Conservation (phyloP, 2,797 vertebrate species). For the Alauda arvensis region DNA sequence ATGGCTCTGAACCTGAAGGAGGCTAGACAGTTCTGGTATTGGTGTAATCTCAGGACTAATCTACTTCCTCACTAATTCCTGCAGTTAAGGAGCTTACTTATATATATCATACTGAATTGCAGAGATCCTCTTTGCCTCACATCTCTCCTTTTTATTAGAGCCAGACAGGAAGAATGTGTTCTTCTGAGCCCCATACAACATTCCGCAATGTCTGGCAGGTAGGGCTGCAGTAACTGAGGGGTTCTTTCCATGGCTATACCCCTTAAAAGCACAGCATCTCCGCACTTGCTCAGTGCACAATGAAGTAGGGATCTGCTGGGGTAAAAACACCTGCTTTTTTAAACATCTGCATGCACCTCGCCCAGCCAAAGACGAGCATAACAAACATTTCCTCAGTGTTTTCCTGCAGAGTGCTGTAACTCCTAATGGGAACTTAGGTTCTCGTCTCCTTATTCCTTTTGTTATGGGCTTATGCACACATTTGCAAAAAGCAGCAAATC, state of each 20-base stretch:
- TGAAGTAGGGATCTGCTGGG: neutral
- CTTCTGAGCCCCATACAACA: neutral
- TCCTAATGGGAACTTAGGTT: neutral
- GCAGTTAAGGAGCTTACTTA: conserved; percentile 48
- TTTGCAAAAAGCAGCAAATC: neutral
- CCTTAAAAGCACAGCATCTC: neutral
- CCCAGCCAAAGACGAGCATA: neutral
- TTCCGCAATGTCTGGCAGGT: neutral
- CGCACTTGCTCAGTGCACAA: neutral
- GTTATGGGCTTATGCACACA: neutral
- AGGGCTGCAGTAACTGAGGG: neutral
- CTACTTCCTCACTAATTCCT: conserved; percentile 50
- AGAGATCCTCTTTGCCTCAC: conserved; percentile 41
- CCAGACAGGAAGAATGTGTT: neutral
- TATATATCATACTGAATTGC: conserved; percentile 41
- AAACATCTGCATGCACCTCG: neutral
- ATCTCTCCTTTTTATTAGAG: neutral
- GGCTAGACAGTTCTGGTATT: conserved; percentile 20
- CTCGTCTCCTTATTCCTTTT: neutral
- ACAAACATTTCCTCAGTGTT: neutral
- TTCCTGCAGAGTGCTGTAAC: neutral
- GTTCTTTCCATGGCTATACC: neutral
- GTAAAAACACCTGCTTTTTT: neutral
- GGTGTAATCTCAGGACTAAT: conserved; percentile 50
- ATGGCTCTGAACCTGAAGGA: conserved; percentile 28